Evolutionary conservation across 1,140 invertebrate genomes (phyloP), one percentile per base, ranked within the genome.

Genomic region (Eurosta solidaginis): DNA sequence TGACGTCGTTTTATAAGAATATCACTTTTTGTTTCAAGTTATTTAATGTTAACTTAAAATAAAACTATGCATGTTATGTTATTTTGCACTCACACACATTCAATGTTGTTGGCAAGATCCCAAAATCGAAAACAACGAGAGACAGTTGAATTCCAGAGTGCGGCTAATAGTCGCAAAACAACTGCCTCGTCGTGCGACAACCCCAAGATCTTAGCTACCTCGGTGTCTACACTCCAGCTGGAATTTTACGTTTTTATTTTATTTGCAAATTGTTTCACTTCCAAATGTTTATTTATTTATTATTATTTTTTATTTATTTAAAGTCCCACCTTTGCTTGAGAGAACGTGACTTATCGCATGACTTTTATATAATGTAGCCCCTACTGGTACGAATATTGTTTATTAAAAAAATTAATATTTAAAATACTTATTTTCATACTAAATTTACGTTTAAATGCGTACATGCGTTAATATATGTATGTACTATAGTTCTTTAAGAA

Each of bases 121-220:
- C 85, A 82, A 85, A 87, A 87, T 87, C 85, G 84, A 85, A 85
- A 85, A 87, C 83, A 87, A 83, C 85, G 83, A 86, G 81, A 85
- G 85, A 83, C 85, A 87, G 83, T 82, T 85, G 85, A 82, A 77
- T 82, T 77, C 81, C 76, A 44, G 1, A 47, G 12, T 47, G 42
- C 29, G 45, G 14, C 40, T 78, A 49, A 59, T 52, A 29, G 6
- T 77, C 50, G 20, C 42, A 74, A 50, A 74, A 80, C 85, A 87
- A 84, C 80, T 87, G 85, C 79, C 85, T 83, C 81, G 78, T 82
- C 85, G 83, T 83, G 84, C 83, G 81, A 85, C 83, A 84, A 87
- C 85, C 85, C 83, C 83, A 84, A 87, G 85, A 87, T 87, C 85
- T 85, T 78, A 78, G 77, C 45, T 78, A 25, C 9, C 22, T 40